Conservation (phyloP, 2,888 invertebrate genomes). For the Lutraria lutraria region DNA sequence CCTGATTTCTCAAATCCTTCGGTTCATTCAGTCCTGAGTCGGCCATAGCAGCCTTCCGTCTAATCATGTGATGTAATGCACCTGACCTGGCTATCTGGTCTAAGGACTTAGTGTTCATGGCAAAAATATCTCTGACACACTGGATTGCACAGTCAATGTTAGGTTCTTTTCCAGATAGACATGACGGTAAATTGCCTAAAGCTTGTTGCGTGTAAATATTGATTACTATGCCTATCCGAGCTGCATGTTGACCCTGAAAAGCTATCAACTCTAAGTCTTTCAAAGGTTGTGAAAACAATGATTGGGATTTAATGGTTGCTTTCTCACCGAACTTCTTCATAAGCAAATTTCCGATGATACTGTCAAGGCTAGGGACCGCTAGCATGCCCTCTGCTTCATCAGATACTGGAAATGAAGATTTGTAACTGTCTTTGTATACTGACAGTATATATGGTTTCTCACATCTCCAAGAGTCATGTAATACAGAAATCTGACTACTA, state of each 20-base stretch:
- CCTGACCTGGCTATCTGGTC: too few relatives aligned
- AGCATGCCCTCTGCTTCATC: constrained; percentile 27
- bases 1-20: constrained; percentile 42
- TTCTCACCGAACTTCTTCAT: constrained; percentile 35
- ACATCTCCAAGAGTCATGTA: constrained; percentile 46
- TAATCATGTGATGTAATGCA: too few relatives aligned
- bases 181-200: neutral
- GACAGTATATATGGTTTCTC: constrained; percentile 33
- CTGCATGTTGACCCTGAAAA: constrained; percentile 57
- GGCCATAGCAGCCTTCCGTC: constrained; percentile 48
- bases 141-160: too few relatives aligned
- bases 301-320: constrained; percentile 20
- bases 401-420: constrained; percentile 42
- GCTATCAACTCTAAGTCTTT: constrained; percentile 44
- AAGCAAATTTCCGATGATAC: constrained; percentile 30
- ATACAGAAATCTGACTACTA: neutral
- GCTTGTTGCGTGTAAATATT: constrained; percentile 50
- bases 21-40: constrained; percentile 47
- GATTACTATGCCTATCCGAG: constrained; percentile 52
- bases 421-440: constrained; percentile 54
- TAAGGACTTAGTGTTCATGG: too few relatives aligned
- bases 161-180: too few relatives aligned
- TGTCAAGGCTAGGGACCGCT: constrained; percentile 35
- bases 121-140: too few relatives aligned
- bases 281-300: constrained; percentile 32